phyloP scores from a whole-genome alignment of 1,140 invertebrate genomes.

The Pseudomyrmex concolor region DNA sequence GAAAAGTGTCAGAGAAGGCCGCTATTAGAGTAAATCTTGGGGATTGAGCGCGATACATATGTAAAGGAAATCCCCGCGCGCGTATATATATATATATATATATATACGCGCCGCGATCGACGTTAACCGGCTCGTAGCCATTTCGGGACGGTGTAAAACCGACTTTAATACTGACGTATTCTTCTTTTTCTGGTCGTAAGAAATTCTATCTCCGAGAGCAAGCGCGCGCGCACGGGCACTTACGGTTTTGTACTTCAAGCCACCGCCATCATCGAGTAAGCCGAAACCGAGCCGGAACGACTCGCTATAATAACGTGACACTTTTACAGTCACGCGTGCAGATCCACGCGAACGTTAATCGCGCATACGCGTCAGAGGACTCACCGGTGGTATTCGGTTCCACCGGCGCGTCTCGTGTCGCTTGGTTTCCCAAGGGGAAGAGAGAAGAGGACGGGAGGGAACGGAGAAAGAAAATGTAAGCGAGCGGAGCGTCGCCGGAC shows the following conservation, averaged over 20 bases:
- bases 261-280: not conserved
- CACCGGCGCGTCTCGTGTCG: not conserved
- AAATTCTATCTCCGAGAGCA: slow-evolving; percentile 61
- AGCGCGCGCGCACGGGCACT: slow-evolving; percentile 5
- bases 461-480: not conserved
- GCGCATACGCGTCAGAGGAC: not conserved
- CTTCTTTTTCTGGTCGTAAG: slow-evolving; percentile 61
- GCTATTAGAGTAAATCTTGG: slow-evolving; percentile 60
- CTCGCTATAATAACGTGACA: slow-evolving; percentile 27
- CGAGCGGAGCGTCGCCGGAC: not conserved
- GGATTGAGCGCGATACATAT: slow-evolving; percentile 46
- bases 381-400: not conserved
- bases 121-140: slow-evolving; percentile 71
- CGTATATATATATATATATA: not conserved
- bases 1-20: slow-evolving; percentile 45
- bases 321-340: slow-evolving; percentile 27
- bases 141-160: slow-evolving; percentile 67
- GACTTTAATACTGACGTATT: slow-evolving; percentile 70
- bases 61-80: slow-evolving; percentile 54
- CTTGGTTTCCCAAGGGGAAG: not conserved
- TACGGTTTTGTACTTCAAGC: slow-evolving; percentile 23
- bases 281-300: slow-evolving; percentile 22
- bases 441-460: not conserved
- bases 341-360: slow-evolving; percentile 11
- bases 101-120: slow-evolving; percentile 52